These are phyloP conservation scores for Leucoraja erinaceus DNA, from an alignment of 2,113 vertebrate genomes.

Conservation along the genomic window DNA sequence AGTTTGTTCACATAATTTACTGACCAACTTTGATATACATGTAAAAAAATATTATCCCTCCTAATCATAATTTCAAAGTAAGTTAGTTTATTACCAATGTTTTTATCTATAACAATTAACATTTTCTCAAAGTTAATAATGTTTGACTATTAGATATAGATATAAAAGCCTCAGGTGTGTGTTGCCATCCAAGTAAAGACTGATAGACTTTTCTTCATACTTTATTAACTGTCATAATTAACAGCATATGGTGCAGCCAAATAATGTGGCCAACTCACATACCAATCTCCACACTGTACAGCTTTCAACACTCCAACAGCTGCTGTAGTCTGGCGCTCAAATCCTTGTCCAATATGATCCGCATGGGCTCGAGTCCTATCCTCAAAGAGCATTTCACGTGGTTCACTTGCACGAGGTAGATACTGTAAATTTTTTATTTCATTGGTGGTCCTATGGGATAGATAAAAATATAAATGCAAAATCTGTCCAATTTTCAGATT, in stretches of 20 bases:
- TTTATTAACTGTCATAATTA: conserved; percentile 29
- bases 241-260: neutral
- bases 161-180: neutral
- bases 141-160: neutral
- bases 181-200: neutral
- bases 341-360: conserved; percentile 94
- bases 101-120: neutral
- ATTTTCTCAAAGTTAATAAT: neutral
- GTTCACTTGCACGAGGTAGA: conserved; percentile 91
- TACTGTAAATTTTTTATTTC: conserved; percentile 99
- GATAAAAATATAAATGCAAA: conserved; percentile 34
- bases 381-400: conserved; percentile 93
- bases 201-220: neutral
- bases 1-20: neutral
- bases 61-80: neutral
- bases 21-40: neutral
- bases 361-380: conserved; percentile 90
- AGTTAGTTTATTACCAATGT: neutral
- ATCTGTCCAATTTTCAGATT: neutral
- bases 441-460: conserved; percentile 79
- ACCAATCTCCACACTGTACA: conserved; percentile 79
- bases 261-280: conserved; percentile 43
- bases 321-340: conserved; percentile 88
- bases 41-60: neutral
- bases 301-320: conserved; percentile 93